Evolutionary conservation across 2,888 invertebrate genomes (phyloP).

Genomic region (Ctenicera cuprea): DNA sequence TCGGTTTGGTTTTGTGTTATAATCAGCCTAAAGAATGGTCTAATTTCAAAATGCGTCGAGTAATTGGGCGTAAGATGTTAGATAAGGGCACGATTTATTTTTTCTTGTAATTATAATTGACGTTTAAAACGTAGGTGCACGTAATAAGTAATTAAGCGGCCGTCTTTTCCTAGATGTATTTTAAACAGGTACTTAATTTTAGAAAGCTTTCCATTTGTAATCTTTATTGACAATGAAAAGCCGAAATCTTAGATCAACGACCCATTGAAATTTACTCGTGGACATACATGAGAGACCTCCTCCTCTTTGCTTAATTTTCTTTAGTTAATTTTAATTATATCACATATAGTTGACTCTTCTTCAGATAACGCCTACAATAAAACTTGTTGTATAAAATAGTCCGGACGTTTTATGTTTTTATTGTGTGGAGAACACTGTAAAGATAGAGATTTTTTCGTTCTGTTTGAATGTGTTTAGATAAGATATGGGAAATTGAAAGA

Average conservation of each 20-base stretch:
- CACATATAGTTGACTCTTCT: background rate
- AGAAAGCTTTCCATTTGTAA: slow-evolving; percentile 41
- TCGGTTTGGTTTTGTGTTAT: background rate
- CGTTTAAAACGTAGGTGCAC: slow-evolving; percentile 46
- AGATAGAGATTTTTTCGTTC: background rate
- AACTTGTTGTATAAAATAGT: slow-evolving; percentile 22
- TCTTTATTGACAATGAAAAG: slow-evolving; percentile 45
- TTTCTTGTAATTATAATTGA: slow-evolving; percentile 45
- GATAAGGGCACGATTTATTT: slow-evolving; percentile 39
- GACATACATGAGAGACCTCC: slow-evolving; percentile 13
- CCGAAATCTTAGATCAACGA: slow-evolving; percentile 33
- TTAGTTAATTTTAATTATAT: slow-evolving; percentile 36
- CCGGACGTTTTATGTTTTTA: slow-evolving; percentile 26
- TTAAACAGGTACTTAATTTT: slow-evolving; percentile 40
- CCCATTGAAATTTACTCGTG: slow-evolving; percentile 26
- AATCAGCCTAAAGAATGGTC: background rate
- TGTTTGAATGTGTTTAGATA: background rate
- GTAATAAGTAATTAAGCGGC: slow-evolving; percentile 43
- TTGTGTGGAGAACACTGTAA: slow-evolving; percentile 9
- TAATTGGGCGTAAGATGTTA: slow-evolving; percentile 31
- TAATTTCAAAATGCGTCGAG: slow-evolving; percentile 14
- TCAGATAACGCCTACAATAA: slow-evolving; percentile 29
- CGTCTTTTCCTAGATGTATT: slow-evolving; percentile 35
- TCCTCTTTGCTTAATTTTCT: slow-evolving; percentile 28
- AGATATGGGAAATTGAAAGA: background rate